Evolutionary conservation across 2,797 vertebrate species (phyloP), one percentile per base, ranked within the genome.

Genomic region (Rhabdomys pumilio): DNA sequence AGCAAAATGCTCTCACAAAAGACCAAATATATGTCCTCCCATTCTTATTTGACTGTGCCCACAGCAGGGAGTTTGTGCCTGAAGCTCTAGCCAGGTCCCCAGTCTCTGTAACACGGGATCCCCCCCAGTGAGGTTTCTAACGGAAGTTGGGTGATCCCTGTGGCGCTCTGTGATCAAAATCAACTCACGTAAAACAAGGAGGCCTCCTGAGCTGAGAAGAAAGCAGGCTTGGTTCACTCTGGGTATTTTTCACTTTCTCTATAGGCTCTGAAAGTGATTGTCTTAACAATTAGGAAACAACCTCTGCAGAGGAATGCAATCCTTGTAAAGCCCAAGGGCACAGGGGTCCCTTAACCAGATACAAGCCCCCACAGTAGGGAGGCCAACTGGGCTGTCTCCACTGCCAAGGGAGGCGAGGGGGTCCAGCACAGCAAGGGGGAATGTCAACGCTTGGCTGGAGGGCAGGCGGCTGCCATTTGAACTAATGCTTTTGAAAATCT

Each of bases 401-500:
- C 38, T 6, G 69, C 82, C 77, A 5, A 24, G 44, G 92, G 65
- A 61, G 61, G 72, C 5, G 1, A 26, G 34, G n/a, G 63, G 80
- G 73, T 38, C 67, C 75, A 44, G 85, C 81, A 63, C n/a, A 61
- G 61, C 73, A 12, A 47, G 79, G 77, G 65, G 65, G 47, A 38
- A 0, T 3, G 50, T 69, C 22, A 31, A 65, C 22, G 17, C 61
- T 84, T 72, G 47, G 69, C 50, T 61, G 94, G n/a, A 79, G 94
- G 61, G 44, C 94, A 96, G 83, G 53, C 3, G 11, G 93, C 94
- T 14, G 24, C 94, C 79, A 94, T 97, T 90, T 95, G 96, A 95
- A 97, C 53, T 88, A 91, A 97, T 73, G 59, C 75, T 97, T 98
- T 97, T 94, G 61, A 95, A 94, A 89, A 89, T 73, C 88, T 50